phyloP scores from a whole-genome alignment of 2,888 invertebrate genomes.

The Drosophila monieri region DNA sequence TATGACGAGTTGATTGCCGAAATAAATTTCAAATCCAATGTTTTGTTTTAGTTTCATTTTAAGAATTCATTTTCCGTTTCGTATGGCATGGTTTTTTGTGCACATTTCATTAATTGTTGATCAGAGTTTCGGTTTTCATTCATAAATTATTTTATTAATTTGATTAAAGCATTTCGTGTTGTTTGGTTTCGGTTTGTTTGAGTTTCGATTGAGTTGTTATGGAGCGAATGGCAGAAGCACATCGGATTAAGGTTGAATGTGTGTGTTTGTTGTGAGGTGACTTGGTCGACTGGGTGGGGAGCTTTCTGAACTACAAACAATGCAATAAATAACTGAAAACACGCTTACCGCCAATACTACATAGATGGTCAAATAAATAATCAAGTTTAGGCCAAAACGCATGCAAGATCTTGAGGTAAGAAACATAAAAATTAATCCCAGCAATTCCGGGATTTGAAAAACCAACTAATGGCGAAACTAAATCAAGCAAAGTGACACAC shows the following conservation, averaged over 20 bases:
- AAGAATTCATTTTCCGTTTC: background rate
- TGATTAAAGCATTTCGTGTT: conserved; percentile 38
- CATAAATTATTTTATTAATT: conserved; percentile 36
- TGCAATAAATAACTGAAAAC: conserved; percentile 6
- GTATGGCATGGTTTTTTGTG: conserved; percentile 4
- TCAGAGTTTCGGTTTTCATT: conserved; percentile 2
- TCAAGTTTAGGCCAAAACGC: background rate
- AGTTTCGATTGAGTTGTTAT: conserved; percentile 32
- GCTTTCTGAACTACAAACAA: conserved; percentile 48
- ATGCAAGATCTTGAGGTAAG: background rate
- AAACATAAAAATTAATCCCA: conserved; percentile 20
- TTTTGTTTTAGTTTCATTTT: conserved; percentile 20
- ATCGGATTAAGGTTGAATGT: conserved; percentile 42
- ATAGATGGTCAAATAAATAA: conserved; percentile 3
- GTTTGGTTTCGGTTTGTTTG: conserved; percentile 23
- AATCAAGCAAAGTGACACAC: conserved; percentile 54
- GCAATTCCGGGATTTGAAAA: conserved; percentile 2
- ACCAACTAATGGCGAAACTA: conserved; percentile 25
- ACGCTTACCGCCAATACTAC: background rate
- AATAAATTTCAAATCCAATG: conserved; percentile 32
- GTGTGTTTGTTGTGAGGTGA: conserved; percentile 13
- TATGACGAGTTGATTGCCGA: conserved; percentile 31
- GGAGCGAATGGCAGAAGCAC: conserved; percentile 33
- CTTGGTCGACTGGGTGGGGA: conserved; percentile 49
- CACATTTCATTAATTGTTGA: background rate